Evolutionary conservation across 2,113 vertebrate genomes (phyloP), one percentile per base, ranked within the genome.

Genomic region (Siniperca knerii): DNA sequence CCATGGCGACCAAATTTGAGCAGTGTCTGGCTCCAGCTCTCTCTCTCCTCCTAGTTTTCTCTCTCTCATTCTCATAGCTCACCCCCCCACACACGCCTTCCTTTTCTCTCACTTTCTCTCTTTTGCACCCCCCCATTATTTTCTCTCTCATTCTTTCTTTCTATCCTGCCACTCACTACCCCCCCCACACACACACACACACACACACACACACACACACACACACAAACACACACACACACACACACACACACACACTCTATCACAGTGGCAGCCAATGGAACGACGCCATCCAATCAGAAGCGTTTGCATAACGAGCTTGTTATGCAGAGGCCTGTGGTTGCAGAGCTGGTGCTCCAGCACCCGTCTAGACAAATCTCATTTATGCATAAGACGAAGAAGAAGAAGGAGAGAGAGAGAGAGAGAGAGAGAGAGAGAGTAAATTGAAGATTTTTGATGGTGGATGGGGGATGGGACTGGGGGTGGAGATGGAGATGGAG

Each of bases 221-320:
- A 25, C 25, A 25, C 25, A 25, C 25, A 25, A 1, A 66, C 66
- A 67, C 62, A 46, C 62, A 54, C 74, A 57, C 80, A 79, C 50
- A 77, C 77, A 61, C 20, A 60, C 65, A 76, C 42, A 65, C 58
- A 77, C 60, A 50, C 82, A 84, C 84, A 71, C 86, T 75, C 78
- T 76, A 77, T 90, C 87, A 87, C 87, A 85, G 92, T 92, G 88
- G 90, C 94, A 96, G 93, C 95, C 95, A 95, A 94, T 96, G 93
- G 93, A 95, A 91, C 84, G 6, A 88, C 72, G 93, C 94, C 94
- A 95, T 94, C 95, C 95, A 96, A 96, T 96, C 96, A 96, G 90
- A 94, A n/a, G 54, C 93, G 92, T 96, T 95, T 95, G 95, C 96
- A 95, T 96, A 96, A 96, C 94, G 92, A 96, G 94, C 95, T 95